These are phyloP conservation scores for Trinorchestia longiramus DNA, from an alignment of 1,140 invertebrate genomes.

Conservation along the genomic window DNA sequence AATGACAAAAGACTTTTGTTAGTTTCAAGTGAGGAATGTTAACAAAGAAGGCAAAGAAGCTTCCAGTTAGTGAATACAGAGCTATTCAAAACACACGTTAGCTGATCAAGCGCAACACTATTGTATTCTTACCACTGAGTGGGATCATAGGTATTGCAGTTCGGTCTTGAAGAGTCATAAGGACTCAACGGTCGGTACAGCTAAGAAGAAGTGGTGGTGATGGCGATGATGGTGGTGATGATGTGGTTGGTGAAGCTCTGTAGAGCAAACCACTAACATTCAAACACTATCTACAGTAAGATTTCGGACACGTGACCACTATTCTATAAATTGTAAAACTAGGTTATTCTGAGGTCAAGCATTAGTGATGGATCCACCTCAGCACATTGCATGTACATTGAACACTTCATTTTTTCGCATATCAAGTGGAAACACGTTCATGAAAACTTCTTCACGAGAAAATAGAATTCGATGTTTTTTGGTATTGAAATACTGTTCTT, in stretches of 20 bases:
- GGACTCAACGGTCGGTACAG: constrained; percentile 12
- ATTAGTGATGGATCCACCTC: not conserved
- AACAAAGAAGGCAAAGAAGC: not conserved
- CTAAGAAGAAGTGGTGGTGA: constrained; percentile 21
- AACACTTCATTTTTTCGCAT: not conserved
- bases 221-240: constrained; percentile 21
- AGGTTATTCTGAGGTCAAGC: not conserved
- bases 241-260: constrained; percentile 23
- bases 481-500: not conserved
- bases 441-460: not conserved
- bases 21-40: not conserved
- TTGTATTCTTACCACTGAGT: constrained; percentile 36
- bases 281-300: not conserved
- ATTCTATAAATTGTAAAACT: not conserved
- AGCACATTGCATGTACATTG: no score
- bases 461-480: not conserved
- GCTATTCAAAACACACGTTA: not conserved
- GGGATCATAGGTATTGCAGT: constrained; percentile 50
- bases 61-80: not conserved
- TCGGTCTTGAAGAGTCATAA: constrained; percentile 19
- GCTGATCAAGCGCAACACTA: not conserved
- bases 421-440: not conserved
- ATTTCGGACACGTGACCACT: not conserved
- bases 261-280: constrained; percentile 45
- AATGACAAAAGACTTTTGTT: not conserved